A percentile compares a stretch with the other conserved stretches of the same genome.
These are phyloP conservation scores for Panagrolaimus sp. DNA, from an alignment of 1,140 invertebrate genomes.

Conservation along the genomic window DNA sequence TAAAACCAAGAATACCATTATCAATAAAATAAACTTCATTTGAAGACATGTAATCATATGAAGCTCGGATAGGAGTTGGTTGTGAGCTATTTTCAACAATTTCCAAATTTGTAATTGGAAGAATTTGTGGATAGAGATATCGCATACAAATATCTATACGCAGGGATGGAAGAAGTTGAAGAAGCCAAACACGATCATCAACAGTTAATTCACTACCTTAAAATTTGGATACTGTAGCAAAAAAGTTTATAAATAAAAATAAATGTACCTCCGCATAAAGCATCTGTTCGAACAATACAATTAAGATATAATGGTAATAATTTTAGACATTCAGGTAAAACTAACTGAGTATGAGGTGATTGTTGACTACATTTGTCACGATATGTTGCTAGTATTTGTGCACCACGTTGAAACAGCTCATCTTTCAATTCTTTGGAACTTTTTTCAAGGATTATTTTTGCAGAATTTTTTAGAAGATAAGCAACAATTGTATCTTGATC, in stretches of 20 bases:
- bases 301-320: slow-evolving; percentile 88
- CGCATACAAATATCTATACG: slow-evolving; percentile 35
- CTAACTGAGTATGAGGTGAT: slow-evolving; percentile 73
- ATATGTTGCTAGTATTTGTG: slow-evolving; percentile 78
- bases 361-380: slow-evolving; percentile 57
- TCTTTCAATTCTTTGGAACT: slow-evolving; percentile 66
- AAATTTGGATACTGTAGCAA: slow-evolving; percentile 23
- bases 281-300: slow-evolving; percentile 84
- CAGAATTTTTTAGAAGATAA: slow-evolving; percentile 72
- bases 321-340: slow-evolving; percentile 95
- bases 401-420: slow-evolving; percentile 67
- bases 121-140: slow-evolving; percentile 49
- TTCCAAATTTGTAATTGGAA: slow-evolving; percentile 36
- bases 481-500: slow-evolving; percentile 89
- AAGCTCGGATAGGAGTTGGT: slow-evolving; percentile 47
- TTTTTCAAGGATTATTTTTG: slow-evolving; percentile 60
- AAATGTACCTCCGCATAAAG: slow-evolving; percentile 69
- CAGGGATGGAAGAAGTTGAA: slow-evolving; percentile 49
- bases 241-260: slow-evolving; percentile 25
- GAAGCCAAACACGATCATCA: slow-evolving; percentile 58
- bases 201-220: slow-evolving; percentile 54
- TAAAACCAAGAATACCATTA: slow-evolving; percentile 88
- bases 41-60: slow-evolving; percentile 42
- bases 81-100: slow-evolving; percentile 18
- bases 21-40: slow-evolving; percentile 65